A percentile compares a stretch with the other conserved stretches of the same genome.
Evolutionary conservation across 2,888 invertebrate genomes (phyloP).

Genomic region (Sicus ferrugineus): DNA sequence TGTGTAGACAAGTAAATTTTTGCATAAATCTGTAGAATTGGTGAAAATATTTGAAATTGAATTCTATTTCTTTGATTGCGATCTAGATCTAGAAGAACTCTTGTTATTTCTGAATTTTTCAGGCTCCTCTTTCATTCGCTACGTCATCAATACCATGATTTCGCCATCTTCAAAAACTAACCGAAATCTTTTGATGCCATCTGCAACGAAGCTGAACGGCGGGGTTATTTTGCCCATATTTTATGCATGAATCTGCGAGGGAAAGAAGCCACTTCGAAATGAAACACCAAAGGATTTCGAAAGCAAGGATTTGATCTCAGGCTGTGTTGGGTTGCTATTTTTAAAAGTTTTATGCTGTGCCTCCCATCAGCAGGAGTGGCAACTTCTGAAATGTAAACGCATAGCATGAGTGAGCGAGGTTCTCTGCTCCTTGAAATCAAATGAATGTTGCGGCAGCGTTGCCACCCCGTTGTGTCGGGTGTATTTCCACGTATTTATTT

Average conservation of each 20-base stretch:
- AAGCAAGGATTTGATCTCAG: neutral
- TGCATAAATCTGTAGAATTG: too few relatives aligned
- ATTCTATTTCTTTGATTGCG: neutral
- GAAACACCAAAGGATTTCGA: neutral
- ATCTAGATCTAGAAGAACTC: neutral
- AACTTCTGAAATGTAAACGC: neutral
- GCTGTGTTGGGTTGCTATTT: neutral
- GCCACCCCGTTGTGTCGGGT: neutral
- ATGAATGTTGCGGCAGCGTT: neutral
- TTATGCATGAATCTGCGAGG: conserved; percentile 8
- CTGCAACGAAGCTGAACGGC: neutral
- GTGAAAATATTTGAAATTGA: neutral
- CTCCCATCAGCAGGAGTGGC: neutral
- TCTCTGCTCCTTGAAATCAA: neutral
- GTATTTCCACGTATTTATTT: neutral
- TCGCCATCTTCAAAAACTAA: too few relatives aligned
- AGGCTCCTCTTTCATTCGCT: too few relatives aligned
- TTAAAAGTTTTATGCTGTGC: neutral
- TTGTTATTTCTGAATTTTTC: neutral
- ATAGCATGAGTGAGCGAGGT: neutral
- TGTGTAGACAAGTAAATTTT: too few relatives aligned
- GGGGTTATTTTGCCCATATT: conserved; percentile 5
- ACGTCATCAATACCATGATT: too few relatives aligned
- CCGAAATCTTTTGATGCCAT: neutral
- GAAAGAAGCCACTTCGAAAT: neutral